phyloP scores from a whole-genome alignment of 2,888 invertebrate genomes.

The Synergus japonicus region DNA sequence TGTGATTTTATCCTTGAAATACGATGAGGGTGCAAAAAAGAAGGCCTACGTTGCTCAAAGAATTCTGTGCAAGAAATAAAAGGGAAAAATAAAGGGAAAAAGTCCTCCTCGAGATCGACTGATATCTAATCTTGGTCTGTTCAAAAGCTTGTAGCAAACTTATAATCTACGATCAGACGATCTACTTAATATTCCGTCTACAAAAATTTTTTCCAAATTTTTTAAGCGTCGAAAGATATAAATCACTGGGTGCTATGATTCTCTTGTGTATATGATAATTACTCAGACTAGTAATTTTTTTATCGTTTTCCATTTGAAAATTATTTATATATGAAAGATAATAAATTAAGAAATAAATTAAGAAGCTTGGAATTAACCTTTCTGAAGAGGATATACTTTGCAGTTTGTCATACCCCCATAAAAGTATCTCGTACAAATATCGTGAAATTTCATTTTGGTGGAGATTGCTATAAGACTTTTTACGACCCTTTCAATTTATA shows the following conservation, averaged over 20 bases:
- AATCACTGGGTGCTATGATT: not conserved
- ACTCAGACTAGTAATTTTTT: too few relatives aligned
- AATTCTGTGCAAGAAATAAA: conserved; percentile 28
- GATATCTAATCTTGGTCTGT: conserved; percentile 21
- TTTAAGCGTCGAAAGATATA: not conserved
- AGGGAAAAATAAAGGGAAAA: conserved; percentile 23
- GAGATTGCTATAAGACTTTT: not conserved
- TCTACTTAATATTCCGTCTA: not conserved
- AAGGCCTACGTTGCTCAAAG: conserved; percentile 12
- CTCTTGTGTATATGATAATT: not conserved
- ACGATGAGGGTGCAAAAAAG: conserved; percentile 23
- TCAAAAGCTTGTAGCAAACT: conserved; percentile 34
- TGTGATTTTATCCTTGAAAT: conserved; percentile 40
- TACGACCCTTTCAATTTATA: not conserved
- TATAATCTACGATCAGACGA: conserved; percentile 15
- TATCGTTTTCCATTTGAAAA: not conserved
- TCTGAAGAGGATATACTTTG: not conserved
- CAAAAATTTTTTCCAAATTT: not conserved
- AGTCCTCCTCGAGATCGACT: conserved; percentile 18
- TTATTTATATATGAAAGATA: too few relatives aligned
- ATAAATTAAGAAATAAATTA: not conserved
- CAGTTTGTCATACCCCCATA: conserved; percentile 19
- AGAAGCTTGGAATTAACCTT: not conserved
- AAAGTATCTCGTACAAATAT: not conserved
- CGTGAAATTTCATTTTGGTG: not conserved